Percentiles rank a stretch among this genome's conserved stretches.
phyloP scores from a whole-genome alignment of 2,113 vertebrate species.

The Microcebus ravelobensis region DNA sequence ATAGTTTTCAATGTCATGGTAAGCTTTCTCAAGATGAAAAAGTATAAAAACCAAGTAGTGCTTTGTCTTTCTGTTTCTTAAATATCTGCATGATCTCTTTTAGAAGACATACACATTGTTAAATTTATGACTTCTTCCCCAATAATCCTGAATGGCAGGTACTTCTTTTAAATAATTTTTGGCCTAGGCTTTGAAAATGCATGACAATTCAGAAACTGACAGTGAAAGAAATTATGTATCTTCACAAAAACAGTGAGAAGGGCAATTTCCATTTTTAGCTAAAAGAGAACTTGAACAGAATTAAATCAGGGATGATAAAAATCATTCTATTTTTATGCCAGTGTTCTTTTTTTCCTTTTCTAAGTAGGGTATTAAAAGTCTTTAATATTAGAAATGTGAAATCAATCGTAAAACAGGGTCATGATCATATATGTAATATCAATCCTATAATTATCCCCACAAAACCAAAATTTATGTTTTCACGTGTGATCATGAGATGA shows the following conservation, averaged over 20 bases:
- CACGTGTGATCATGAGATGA: background rate
- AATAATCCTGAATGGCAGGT: background rate
- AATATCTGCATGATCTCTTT: background rate
- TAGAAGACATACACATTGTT: background rate
- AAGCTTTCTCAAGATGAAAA: slow-evolving; percentile 36
- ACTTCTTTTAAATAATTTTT: slow-evolving; percentile 25
- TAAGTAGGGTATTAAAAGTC: background rate
- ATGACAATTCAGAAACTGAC: background rate
- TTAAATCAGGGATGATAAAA: slow-evolving; percentile 39
- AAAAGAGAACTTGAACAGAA: slow-evolving; percentile 25
- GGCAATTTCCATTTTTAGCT: slow-evolving; percentile 34
- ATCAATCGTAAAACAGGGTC: background rate
- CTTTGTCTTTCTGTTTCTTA: background rate
- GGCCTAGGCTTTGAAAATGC: background rate
- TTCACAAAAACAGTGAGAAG: slow-evolving; percentile 43
- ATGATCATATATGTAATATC: background rate
- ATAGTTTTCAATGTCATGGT: background rate
- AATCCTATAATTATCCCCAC: background rate
- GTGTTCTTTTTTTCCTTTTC: background rate
- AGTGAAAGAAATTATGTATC: background rate
- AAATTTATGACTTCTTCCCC: background rate
- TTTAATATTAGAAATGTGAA: background rate
- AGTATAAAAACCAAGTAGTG: background rate
- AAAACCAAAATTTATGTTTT: slow-evolving; percentile 30
- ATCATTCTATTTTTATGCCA: background rate